Evolutionary conservation across 30 jellyfish, hydroid and myxozoan species (phyloP).

Genomic region (Mastigias papua): DNA sequence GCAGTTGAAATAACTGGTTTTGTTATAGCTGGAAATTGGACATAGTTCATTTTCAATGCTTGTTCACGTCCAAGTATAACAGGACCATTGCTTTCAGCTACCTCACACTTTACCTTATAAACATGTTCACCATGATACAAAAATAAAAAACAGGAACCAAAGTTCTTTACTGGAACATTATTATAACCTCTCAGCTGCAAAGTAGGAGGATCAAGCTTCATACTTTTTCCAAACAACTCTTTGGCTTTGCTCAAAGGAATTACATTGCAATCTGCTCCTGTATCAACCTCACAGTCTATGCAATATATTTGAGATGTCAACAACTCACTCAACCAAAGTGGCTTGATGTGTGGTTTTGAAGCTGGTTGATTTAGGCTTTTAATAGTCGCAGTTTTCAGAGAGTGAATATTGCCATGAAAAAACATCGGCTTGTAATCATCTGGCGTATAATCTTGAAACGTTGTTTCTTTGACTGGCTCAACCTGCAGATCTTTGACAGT

Average conservation of each 20-base stretch:
- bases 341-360: constrained; percentile 16
- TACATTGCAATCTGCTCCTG: constrained; percentile 18
- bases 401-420: constrained; percentile 12
- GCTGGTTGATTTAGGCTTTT: constrained; percentile 20
- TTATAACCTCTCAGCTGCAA: constrained; percentile 12
- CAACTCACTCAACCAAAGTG: constrained; percentile 21
- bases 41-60: constrained; percentile 12
- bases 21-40: constrained; percentile 15
- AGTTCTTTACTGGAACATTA: constrained; percentile 16
- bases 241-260: constrained; percentile 17
- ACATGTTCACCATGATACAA: constrained; percentile 16
- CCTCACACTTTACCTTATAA: constrained; percentile 13
- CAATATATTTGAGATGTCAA: constrained; percentile 11
- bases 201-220: constrained; percentile 21
- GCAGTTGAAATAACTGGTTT: constrained; percentile 10
- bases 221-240: constrained; percentile 8
- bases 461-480: constrained; percentile 20
- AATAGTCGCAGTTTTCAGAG: constrained; percentile 10
- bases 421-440: constrained; percentile 15
- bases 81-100: constrained; percentile 10
- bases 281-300: constrained; percentile 14
- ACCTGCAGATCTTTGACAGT: constrained; percentile 16
- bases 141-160: constrained; percentile 7
- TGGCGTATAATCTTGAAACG: constrained; percentile 1
- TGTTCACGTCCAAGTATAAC: constrained; percentile 17